These are phyloP conservation scores for Pteronotus mesoamericanus DNA, from an alignment of 2,797 vertebrate genomes.

Conservation along the genomic window DNA sequence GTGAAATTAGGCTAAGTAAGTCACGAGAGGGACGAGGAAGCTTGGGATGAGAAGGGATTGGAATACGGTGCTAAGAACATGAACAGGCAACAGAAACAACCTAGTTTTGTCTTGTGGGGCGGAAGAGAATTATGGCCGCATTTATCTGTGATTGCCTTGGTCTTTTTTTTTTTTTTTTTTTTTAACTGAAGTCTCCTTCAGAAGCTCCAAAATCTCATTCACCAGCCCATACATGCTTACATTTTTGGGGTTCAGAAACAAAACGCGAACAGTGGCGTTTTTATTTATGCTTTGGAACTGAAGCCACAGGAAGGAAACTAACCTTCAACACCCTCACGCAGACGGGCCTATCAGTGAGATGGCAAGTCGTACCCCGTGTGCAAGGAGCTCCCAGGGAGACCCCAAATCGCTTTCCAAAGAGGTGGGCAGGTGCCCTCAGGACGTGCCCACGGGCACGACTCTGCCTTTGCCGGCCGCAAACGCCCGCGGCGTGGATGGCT, in stretches of 20 bases:
- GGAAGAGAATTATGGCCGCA: accelerated
- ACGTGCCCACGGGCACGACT: no score
- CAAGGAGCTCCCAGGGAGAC: neutral
- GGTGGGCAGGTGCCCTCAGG: no score
- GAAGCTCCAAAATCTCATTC: neutral
- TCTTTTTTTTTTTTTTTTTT: neutral
- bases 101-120: neutral
- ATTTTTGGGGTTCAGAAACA: neutral
- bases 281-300: neutral
- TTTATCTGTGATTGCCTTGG: neutral
- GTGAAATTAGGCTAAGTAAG: neutral
- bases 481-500: neutral
- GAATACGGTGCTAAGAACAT: accelerated
- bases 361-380: accelerated
- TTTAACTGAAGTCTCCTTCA: neutral
- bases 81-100: no score
- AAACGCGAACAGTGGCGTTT: neutral
- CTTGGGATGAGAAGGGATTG: neutral
- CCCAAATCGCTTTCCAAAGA: no score
- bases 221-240: accelerated
- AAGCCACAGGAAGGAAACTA: neutral
- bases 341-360: neutral
- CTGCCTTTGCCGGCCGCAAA: neutral
- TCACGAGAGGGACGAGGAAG: neutral
- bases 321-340: accelerated